These are phyloP conservation scores for Aphelenchoides fujianensis DNA, from an alignment of 1,140 invertebrate species.

Conservation along the genomic window DNA sequence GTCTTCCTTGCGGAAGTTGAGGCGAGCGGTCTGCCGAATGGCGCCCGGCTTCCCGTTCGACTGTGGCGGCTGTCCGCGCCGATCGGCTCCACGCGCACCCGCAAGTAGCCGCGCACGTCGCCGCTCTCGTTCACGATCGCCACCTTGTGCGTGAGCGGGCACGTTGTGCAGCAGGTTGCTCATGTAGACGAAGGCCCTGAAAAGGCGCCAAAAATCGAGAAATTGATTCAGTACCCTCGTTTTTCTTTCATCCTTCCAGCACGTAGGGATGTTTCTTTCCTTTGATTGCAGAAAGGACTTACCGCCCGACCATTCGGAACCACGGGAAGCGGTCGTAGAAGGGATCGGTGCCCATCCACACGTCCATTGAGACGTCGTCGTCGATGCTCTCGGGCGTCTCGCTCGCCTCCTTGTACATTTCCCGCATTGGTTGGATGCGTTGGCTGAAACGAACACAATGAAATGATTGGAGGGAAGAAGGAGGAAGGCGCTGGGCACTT, in stretches of 20 bases:
- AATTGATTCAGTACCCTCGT: too few species aligned
- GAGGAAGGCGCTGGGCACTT: too few species aligned
- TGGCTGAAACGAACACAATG: slow-evolving; percentile 72
- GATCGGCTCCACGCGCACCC: slow-evolving; percentile 63
- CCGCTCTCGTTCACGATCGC: slow-evolving; percentile 89
- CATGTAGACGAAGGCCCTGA: slow-evolving; percentile 88
- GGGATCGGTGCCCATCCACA: slow-evolving; percentile 89
- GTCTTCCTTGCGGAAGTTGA: slow-evolving; percentile 66
- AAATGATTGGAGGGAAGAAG: too few species aligned
- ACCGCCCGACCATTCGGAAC: slow-evolving; percentile 95
- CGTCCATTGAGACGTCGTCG: slow-evolving; percentile 71
- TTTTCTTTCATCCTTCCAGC: too few species aligned
- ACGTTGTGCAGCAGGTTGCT: slow-evolving; percentile 95
- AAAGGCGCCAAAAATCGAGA: slow-evolving; percentile 51
- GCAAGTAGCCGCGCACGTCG: slow-evolving; percentile 86
- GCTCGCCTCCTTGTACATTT: slow-evolving; percentile 80
- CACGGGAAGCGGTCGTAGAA: slow-evolving; percentile 99
- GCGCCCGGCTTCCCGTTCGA: slow-evolving; percentile 32
- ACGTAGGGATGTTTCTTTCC: too few species aligned
- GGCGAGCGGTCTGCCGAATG: slow-evolving; percentile 65
- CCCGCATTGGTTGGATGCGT: slow-evolving; percentile 91
- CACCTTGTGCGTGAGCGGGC: slow-evolving; percentile 89
- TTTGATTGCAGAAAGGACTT: slow-evolving; percentile 68
- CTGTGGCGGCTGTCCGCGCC: background rate
- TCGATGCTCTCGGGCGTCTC: slow-evolving; percentile 70